Base-by-base conservation (phyloP, 1,140 invertebrate genomes). In the Drosophila melanica region DNA sequence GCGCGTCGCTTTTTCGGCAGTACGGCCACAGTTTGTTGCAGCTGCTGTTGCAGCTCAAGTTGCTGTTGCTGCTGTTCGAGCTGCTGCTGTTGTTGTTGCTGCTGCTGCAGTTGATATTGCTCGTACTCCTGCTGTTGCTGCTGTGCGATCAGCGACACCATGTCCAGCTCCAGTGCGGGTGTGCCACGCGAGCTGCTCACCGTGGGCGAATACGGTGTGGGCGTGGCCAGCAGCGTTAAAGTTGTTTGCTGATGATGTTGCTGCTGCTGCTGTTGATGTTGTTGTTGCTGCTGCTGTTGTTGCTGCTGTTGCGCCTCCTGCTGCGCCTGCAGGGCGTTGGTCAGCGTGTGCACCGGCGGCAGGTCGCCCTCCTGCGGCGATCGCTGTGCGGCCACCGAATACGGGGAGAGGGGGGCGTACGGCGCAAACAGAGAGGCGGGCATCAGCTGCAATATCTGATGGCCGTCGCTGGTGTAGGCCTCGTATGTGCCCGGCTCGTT, bases 331-430 rank as follows among this genome's bases (percentile, higher is more conserved):
- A 82, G 39, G 4, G 77, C 71, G 7, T 75, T 79, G 20, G 87
- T 85, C 4, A 87, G 23, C 4, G 90, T 90, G 27, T 90, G 81
- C 33, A 85, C 77, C 9, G 90, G 90, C 57, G 90, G 90, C 53
- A 91, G 20, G 9, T 91, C 90, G 0, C 81, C 90, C 62, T 91
- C 90, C 51, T 91, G 90, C 18, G 90, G 90, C 14, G 90, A 91
- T 5, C 90, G 70, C 53, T 91, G 90, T 12, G 81, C 81, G 12
- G 82, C 76, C 69, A 81, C 78, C 48, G 73, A 81, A 35, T 82
- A 89, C 0, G 87, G 87, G 37, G 82, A 90, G 0, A 82, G 39
- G 1, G 85, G 85, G 0, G 79, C 77, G 48, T 91, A 90, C 0
- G 76, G 62, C 0, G 81, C 65, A 7, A 85, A 85, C 1, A 86